Evolutionary conservation across 1,140 invertebrate genomes (phyloP).

Genomic region (Aricia agestis): DNA sequence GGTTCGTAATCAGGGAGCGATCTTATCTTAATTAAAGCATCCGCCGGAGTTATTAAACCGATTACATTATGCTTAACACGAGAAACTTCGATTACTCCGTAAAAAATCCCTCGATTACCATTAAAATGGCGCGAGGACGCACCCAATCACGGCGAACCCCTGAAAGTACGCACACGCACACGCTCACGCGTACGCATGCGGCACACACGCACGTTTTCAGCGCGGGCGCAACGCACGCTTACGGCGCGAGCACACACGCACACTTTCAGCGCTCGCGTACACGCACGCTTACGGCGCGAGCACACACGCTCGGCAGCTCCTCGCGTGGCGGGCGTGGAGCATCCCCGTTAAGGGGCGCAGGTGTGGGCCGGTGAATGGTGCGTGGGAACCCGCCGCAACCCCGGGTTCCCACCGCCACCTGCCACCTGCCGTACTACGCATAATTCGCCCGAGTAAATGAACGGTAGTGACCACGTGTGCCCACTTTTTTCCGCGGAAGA

Average conservation of each 20-base stretch:
- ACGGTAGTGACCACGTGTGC: conserved; percentile 74
- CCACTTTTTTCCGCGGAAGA: conserved; percentile 69
- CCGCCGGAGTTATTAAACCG: neutral
- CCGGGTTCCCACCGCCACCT: conserved; percentile 68
- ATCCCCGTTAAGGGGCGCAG: conserved; percentile 71
- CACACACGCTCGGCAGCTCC: conserved; percentile 51
- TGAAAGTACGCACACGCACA: conserved; percentile 12
- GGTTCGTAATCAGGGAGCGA: neutral
- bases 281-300: conserved; percentile 47
- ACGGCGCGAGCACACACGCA: conserved; percentile 26
- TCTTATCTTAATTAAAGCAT: conserved; percentile 6
- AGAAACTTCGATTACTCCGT: conserved; percentile 5
- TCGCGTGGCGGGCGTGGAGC: conserved; percentile 67
- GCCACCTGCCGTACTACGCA: conserved; percentile 73
- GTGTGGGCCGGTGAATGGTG: conserved; percentile 64
- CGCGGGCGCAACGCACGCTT: conserved; percentile 25
- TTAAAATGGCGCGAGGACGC: conserved; percentile 20
- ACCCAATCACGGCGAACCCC: conserved; percentile 17
- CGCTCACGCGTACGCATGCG: neutral
- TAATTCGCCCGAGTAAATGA: conserved; percentile 75
- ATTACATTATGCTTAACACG: conserved; percentile 13
- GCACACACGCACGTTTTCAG: conserved; percentile 26
- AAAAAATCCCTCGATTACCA: conserved; percentile 11
- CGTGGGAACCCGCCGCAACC: conserved; percentile 68
- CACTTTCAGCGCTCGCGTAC: conserved; percentile 38